Evolutionary conservation across 1,140 invertebrate species (phyloP).

Genomic region (Drosophila neocordata): DNA sequence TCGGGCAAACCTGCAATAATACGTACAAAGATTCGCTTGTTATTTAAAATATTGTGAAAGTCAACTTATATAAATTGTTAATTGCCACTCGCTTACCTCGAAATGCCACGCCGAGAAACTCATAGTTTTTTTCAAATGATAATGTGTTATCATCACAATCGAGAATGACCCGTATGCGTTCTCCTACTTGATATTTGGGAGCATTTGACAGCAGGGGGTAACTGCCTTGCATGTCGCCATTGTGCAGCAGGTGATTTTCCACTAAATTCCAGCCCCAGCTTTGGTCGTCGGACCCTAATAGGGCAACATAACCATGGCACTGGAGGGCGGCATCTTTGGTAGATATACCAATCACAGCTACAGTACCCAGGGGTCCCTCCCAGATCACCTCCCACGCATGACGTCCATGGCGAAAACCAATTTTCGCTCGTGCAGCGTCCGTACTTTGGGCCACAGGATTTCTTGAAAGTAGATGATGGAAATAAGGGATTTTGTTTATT

Average conservation of each 20-base stretch:
- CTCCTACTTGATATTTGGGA: slow-evolving; percentile 99
- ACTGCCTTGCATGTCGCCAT: slow-evolving; percentile 97
- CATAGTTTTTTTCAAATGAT: slow-evolving; percentile 99
- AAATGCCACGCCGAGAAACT: slow-evolving; percentile 99
- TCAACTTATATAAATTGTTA: too few relatives aligned
- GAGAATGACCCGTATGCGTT: slow-evolving; percentile 97
- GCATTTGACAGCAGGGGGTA: slow-evolving; percentile 98
- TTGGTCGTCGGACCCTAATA: slow-evolving; percentile 97
- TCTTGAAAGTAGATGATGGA: slow-evolving; percentile 74
- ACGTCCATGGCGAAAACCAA: slow-evolving; percentile 95
- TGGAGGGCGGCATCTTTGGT: slow-evolving; percentile 96
- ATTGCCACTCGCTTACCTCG: slow-evolving; percentile 86
- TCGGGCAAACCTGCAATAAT: slow-evolving; percentile 92
- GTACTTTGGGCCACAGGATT: slow-evolving; percentile 99
- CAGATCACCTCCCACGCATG: slow-evolving; percentile 99
- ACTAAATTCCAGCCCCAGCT: slow-evolving; percentile 99
- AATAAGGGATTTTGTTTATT: too few relatives aligned
- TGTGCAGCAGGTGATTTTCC: slow-evolving; percentile 98
- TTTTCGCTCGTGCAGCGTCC: slow-evolving; percentile 97
- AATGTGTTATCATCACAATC: slow-evolving; percentile 98
- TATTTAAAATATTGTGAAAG: too few relatives aligned
- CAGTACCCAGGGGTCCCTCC: slow-evolving; percentile 98
- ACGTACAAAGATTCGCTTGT: slow-evolving; percentile 16
- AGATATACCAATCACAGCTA: slow-evolving; percentile 97
- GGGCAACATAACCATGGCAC: slow-evolving; percentile 96